phyloP scores from a whole-genome alignment of 2,888 invertebrate species.

The Zeuzera pyrina region DNA sequence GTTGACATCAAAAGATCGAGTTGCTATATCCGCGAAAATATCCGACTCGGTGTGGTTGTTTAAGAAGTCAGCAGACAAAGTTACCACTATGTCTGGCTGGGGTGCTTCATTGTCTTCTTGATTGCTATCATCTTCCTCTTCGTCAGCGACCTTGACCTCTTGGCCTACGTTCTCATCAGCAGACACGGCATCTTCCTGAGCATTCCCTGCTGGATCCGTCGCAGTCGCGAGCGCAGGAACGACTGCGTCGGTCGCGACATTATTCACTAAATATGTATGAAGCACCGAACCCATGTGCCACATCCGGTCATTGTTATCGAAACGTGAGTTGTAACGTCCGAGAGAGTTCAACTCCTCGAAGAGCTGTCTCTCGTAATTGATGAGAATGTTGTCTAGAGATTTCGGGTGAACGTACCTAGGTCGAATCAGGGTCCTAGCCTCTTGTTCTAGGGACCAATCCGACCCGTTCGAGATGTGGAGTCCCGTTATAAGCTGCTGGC shows the following conservation, averaged over 20 bases:
- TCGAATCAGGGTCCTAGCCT: slow-evolving; percentile 69
- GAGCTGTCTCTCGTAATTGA: slow-evolving; percentile 80
- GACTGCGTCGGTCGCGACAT: slow-evolving; percentile 61
- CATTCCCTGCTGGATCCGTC: slow-evolving; percentile 33
- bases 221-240: slow-evolving; percentile 43
- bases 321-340: slow-evolving; percentile 58
- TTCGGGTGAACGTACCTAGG: slow-evolving; percentile 80
- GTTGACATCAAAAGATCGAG: slow-evolving; percentile 59
- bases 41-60: slow-evolving; percentile 48
- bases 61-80: slow-evolving; percentile 50
- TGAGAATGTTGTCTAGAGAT: slow-evolving; percentile 78
- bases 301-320: slow-evolving; percentile 58
- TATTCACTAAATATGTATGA: slow-evolving; percentile 67
- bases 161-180: slow-evolving; percentile 63
- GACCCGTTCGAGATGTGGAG: slow-evolving; percentile 78
- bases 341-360: slow-evolving; percentile 83
- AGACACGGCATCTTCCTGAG: slow-evolving; percentile 46
- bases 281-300: slow-evolving; percentile 44
- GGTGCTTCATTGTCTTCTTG: slow-evolving; percentile 10
- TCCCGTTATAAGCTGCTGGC: slow-evolving; percentile 65
- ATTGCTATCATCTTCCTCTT: slow-evolving; percentile 13
- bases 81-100: slow-evolving; percentile 48
- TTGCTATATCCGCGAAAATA: slow-evolving; percentile 53
- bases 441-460: slow-evolving; percentile 76
- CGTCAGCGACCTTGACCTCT: slow-evolving; percentile 54